Percentiles rank a stretch among this genome's conserved stretches.
phyloP scores from a whole-genome alignment of 1,140 invertebrate genomes.

The Ips nitidus region DNA sequence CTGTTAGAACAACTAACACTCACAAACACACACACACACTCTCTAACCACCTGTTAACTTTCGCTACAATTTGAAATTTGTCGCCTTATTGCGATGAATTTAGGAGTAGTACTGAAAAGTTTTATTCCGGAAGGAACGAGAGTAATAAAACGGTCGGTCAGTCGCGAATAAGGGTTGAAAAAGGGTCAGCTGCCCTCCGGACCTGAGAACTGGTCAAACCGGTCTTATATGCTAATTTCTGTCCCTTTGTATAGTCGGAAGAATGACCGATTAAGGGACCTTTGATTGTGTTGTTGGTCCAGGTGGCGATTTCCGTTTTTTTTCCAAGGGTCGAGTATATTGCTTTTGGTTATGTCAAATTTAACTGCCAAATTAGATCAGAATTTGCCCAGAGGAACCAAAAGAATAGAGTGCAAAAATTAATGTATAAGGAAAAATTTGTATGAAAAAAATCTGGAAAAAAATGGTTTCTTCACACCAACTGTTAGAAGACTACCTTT shows the following conservation, averaged over 20 bases:
- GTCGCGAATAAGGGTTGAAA: constrained; percentile 18
- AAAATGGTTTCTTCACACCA: too few relatives aligned
- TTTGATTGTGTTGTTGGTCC: constrained; percentile 13
- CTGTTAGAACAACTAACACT: background rate
- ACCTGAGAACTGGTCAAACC: constrained; percentile 30
- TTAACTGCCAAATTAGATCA: too few relatives aligned
- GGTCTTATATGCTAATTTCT: constrained; percentile 29
- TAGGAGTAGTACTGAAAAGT: background rate
- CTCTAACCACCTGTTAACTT: too few relatives aligned
- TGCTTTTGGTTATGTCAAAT: background rate
- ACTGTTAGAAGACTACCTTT: too few relatives aligned
- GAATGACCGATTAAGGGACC: constrained; percentile 24
- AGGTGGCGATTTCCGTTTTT: constrained; percentile 14
- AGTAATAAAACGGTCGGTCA: constrained; percentile 9
- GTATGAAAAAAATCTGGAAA: too few relatives aligned
- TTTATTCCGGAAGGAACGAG: background rate
- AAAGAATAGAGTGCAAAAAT: too few relatives aligned
- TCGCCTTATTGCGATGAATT: background rate
- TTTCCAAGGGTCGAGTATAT: background rate
- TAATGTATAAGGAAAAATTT: too few relatives aligned
- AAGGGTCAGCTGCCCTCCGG: constrained; percentile 22
- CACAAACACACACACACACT: background rate
- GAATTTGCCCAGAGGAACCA: too few relatives aligned
- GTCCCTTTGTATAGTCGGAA: constrained; percentile 9
- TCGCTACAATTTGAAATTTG: background rate